Evolutionary conservation across 2,888 invertebrate genomes (phyloP), one percentile per base, ranked within the genome.

Genomic region (Diploptera punctata): DNA sequence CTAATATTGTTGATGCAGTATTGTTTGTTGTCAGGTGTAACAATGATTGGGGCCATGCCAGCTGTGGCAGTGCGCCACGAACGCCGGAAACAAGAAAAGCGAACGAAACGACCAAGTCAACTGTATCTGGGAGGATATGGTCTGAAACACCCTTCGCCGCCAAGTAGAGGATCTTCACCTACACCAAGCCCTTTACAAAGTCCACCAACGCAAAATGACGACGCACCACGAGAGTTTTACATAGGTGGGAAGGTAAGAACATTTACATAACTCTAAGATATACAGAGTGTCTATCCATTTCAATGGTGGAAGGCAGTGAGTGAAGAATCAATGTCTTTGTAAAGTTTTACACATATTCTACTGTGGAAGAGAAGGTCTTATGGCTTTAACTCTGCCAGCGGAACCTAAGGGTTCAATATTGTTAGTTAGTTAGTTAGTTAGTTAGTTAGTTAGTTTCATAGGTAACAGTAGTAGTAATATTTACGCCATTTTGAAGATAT

Each of bases 41-140:
- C 87, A 83, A 94, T 94, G 93, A 93, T 93, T 81, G 93, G 93
- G 78, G 93, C 93, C 75, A 93, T 93, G 93, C 93, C 93, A 82
- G 93, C 93, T 77, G 93, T 94, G 84, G 93, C 93, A 72, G 92
- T 93, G 67, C 90, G 93, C 82, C 92, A 93, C 83, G 93, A 93
- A 84, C 85, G 93, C 78, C 87, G 92, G 74, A 89, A 92, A 76
- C 89, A 88, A 79, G 91, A 92, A 82, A 92, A 91, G 82, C 85
- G 91, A 71, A 82, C 83, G 77, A 87, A 91, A 80, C 80, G 84
- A 72, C 85, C 84, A 3, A 84, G 83, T 79, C 90, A 91, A 82
- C 86, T 91, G 78, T 90, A 89, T 76, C 86, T 91, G 79, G 88
- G 89, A 79, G 85, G 89, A 24, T 89, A 88, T 26, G 90, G 91